phyloP scores from a whole-genome alignment of 2,888 invertebrate genomes.

The Himalopsyche anomala region DNA sequence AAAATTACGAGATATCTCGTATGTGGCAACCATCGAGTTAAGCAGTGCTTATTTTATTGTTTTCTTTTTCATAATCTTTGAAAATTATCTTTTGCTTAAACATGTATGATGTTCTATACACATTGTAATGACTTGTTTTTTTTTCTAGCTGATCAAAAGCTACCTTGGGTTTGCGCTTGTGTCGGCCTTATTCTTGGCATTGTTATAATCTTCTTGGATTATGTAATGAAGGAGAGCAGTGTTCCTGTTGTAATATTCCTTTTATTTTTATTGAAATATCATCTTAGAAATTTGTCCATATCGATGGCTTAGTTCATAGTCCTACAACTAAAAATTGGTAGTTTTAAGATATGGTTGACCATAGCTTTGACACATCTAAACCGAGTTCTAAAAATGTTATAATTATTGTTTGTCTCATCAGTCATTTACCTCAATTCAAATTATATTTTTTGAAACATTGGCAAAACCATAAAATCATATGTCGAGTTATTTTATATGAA shows the following conservation, averaged over 20 bases:
- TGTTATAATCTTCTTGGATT: slow-evolving; percentile 82
- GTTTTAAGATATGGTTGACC: too few species aligned
- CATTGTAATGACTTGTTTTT: slow-evolving; percentile 44
- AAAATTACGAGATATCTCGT: too few species aligned
- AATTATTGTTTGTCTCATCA: too few species aligned
- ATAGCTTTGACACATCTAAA: too few species aligned
- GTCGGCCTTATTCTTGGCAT: slow-evolving; percentile 84
- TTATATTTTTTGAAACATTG: too few species aligned
- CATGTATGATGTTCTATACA: slow-evolving; percentile 20
- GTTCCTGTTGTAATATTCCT: slow-evolving; percentile 77
- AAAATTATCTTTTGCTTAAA: slow-evolving; percentile 48
- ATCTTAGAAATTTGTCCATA: slow-evolving; percentile 50
- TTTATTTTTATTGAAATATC: not conserved
- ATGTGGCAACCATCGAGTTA: too few species aligned
- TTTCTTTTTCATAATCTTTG: not conserved
- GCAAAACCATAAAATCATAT: too few species aligned
- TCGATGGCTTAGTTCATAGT: not conserved
- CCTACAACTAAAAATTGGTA: too few species aligned
- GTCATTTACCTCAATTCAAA: too few species aligned
- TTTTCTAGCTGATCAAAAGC: slow-evolving; percentile 81
- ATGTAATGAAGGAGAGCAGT: slow-evolving; percentile 80
- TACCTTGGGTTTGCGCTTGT: slow-evolving; percentile 86
- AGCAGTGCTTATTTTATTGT: too few species aligned
- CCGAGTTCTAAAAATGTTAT: too few species aligned
- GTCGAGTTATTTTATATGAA: too few species aligned